Percentiles rank a stretch among this genome's conserved stretches.
Conservation (phyloP, 2,888 invertebrate species). For the Sarcophaga rosellei region DNA sequence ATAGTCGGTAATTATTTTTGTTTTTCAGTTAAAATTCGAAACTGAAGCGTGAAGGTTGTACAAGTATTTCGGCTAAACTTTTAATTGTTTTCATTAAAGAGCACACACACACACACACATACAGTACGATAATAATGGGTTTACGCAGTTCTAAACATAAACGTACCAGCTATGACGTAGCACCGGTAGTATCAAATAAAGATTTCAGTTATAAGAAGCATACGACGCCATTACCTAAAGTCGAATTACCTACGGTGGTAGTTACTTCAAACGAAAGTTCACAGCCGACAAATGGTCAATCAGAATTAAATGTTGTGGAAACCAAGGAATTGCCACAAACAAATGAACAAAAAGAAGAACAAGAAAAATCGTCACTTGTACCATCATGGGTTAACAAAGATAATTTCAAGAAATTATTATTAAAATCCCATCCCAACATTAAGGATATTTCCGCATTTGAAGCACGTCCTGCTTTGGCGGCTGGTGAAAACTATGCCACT, state of each 20-base stretch:
- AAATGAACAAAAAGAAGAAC: background rate
- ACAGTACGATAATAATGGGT: conserved; percentile 67
- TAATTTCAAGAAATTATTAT: conserved; percentile 72
- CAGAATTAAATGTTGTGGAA: background rate
- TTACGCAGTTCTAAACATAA: conserved; percentile 67
- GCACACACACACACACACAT: background rate
- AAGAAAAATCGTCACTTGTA: background rate
- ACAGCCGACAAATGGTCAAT: background rate
- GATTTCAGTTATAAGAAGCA: conserved; percentile 49
- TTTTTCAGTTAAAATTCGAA: conserved; percentile 31
- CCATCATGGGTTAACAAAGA: conserved; percentile 74
- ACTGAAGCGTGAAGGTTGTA: conserved; percentile 42
- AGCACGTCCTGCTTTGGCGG: conserved; percentile 68
- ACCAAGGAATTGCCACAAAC: background rate
- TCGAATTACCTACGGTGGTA: background rate
- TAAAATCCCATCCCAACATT: conserved; percentile 67
- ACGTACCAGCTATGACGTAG: conserved; percentile 70
- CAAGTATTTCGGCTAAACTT: background rate
- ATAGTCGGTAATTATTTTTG: background rate
- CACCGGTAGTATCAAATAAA: conserved; percentile 46
- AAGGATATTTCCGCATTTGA: conserved; percentile 71
- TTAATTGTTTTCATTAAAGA: background rate
- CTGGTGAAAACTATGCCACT: conserved; percentile 77
- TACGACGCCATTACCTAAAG: background rate
- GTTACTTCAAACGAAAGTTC: conserved; percentile 4